A percentile compares a stretch with the other conserved stretches of the same genome.
Evolutionary conservation across 2,888 invertebrate species (phyloP).

Genomic region (Galerucella calmariensis): DNA sequence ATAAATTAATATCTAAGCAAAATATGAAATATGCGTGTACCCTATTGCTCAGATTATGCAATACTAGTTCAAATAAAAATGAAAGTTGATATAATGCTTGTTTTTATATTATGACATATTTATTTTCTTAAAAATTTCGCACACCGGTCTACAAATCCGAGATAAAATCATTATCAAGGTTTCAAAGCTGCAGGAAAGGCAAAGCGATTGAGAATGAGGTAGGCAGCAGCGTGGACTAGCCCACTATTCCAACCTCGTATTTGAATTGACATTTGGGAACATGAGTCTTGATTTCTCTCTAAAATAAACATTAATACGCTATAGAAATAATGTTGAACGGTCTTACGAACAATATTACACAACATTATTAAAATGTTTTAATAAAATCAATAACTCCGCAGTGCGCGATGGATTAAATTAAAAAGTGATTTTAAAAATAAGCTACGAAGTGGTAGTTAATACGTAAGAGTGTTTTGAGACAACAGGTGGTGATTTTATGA

Average conservation of each 20-base stretch:
- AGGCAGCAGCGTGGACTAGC: constrained; percentile 52
- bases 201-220: constrained; percentile 49
- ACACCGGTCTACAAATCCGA: constrained; percentile 19
- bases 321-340: constrained; percentile 16
- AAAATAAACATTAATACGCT: constrained; percentile 26
- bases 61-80: too few relatives aligned
- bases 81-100: not conserved
- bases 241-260: constrained; percentile 54
- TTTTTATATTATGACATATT: not conserved
- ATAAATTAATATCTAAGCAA: too few relatives aligned
- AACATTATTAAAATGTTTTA: not conserved
- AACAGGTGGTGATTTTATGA: constrained; percentile 47
- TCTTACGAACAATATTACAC: not conserved
- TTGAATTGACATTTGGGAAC: constrained; percentile 55
- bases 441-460: constrained; percentile 37
- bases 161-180: constrained; percentile 35
- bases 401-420: constrained; percentile 29
- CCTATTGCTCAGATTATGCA: too few relatives aligned
- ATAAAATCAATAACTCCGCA: constrained; percentile 37
- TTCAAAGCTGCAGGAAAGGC: constrained; percentile 24
- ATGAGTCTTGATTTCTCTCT: constrained; percentile 44
- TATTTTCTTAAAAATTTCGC: not conserved
- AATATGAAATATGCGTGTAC: too few relatives aligned
- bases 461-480: constrained; percentile 36
- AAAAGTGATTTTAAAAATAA: constrained; percentile 42